Percentiles rank a stretch among this genome's conserved stretches.
These are phyloP conservation scores for Cryptophagus acutangulus DNA, from an alignment of 2,888 invertebrate genomes.

Conservation along the genomic window DNA sequence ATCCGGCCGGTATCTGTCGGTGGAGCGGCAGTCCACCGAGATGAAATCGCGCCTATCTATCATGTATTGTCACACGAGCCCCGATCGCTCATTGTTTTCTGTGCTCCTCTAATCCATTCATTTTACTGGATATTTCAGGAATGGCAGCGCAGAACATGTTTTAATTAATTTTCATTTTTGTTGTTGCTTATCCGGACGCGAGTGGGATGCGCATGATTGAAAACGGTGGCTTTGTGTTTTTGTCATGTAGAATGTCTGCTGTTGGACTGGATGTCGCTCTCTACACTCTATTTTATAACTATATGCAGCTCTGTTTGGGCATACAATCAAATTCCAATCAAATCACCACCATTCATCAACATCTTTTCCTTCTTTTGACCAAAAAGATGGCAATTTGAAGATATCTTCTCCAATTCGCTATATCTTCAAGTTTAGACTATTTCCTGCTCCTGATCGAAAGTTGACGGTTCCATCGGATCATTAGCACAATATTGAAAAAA, in stretches of 20 bases:
- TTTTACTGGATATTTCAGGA: slow-evolving; percentile 38
- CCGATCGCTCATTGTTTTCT: slow-evolving; percentile 48
- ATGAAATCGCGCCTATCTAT: slow-evolving; percentile 47
- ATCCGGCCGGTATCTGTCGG: slow-evolving; percentile 38
- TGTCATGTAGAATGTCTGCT: slow-evolving; percentile 34
- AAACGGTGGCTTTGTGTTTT: slow-evolving; percentile 41
- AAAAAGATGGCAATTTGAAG: no score
- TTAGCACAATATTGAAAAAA: no score
- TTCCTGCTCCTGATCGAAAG: no score
- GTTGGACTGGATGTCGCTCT: slow-evolving; percentile 7
- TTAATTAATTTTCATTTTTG: slow-evolving; percentile 47
- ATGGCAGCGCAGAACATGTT: slow-evolving; percentile 43
- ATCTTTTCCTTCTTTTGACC: no score
- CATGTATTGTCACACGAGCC: slow-evolving; percentile 48
- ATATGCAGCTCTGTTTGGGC: no score
- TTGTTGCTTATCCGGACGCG: slow-evolving; percentile 32
- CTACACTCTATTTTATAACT: no score
- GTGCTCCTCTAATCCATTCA: slow-evolving; percentile 43
- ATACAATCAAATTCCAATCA: no score
- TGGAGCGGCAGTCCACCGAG: slow-evolving; percentile 39
- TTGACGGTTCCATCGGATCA: no score
- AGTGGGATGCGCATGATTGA: slow-evolving; percentile 39
- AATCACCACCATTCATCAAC: no score
- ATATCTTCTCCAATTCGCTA: no score
- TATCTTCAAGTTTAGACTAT: no score